A percentile compares a stretch with the other conserved stretches of the same genome.
Conservation (phyloP, 2,888 invertebrate species). For the Agrypnus murinus region DNA sequence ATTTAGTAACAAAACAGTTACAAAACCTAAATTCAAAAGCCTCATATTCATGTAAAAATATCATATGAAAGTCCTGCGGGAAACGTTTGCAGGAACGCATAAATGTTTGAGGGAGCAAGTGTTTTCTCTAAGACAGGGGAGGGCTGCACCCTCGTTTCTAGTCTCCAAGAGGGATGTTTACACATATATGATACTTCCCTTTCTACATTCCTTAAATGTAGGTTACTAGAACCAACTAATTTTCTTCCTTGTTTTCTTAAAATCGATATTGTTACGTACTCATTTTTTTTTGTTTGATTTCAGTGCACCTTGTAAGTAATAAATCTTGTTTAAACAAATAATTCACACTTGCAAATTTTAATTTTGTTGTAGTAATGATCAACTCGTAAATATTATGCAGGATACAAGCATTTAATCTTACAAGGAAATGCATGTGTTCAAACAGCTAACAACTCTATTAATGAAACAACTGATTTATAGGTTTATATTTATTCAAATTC, state of each 20-base stretch:
- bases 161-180: slow-evolving; percentile 51
- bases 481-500: slow-evolving; percentile 25
- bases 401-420: background rate
- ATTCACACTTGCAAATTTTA: background rate
- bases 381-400: background rate
- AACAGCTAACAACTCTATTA: slow-evolving; percentile 25
- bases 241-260: slow-evolving; percentile 38
- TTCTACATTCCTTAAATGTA: slow-evolving; percentile 44
- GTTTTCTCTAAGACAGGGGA: slow-evolving; percentile 47
- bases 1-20: too few species aligned
- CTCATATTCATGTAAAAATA: slow-evolving; percentile 37
- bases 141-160: slow-evolving; percentile 47
- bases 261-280: slow-evolving; percentile 44
- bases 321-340: too few species aligned
- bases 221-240: slow-evolving; percentile 50
- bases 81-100: slow-evolving; percentile 46
- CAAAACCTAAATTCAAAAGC: slow-evolving; percentile 6
- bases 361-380: background rate
- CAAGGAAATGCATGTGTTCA: slow-evolving; percentile 13
- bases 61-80: slow-evolving; percentile 31
- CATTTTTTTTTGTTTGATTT: too few species aligned
- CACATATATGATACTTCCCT: slow-evolving; percentile 53
- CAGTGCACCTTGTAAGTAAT: too few species aligned
- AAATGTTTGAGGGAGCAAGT: slow-evolving; percentile 50
- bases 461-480: slow-evolving; percentile 26